phyloP scores from a whole-genome alignment of 1,140 invertebrate species.

The Trissolcus basalis region DNA sequence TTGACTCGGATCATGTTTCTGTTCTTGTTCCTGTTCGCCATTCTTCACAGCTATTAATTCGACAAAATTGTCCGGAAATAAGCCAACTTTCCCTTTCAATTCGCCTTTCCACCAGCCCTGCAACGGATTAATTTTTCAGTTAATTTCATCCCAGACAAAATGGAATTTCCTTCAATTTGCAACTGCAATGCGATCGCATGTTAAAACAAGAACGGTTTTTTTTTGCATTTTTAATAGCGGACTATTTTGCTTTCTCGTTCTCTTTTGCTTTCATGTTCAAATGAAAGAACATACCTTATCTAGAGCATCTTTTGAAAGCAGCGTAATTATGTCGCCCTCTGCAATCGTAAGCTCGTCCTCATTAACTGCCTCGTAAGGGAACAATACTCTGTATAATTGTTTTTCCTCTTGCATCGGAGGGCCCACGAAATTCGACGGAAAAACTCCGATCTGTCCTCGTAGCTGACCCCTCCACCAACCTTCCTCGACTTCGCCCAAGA shows the following conservation, averaged over 20 bases:
- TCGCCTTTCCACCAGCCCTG: conserved; percentile 97
- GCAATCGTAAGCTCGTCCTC: conserved; percentile 94
- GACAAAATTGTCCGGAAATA: conserved; percentile 99
- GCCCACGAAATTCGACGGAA: conserved; percentile 95
- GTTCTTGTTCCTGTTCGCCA: conserved; percentile 61
- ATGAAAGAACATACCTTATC: conserved; percentile 80
- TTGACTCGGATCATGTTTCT: conserved; percentile 59
- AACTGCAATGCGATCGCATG: too few species aligned
- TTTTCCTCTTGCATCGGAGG: conserved; percentile 69
- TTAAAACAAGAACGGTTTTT: too few species aligned
- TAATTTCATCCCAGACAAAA: background rate
- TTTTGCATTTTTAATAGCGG: too few species aligned
- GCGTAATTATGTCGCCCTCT: conserved; percentile 92
- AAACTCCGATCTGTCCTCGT: conserved; percentile 86
- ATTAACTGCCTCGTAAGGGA: conserved; percentile 92
- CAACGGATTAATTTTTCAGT: conserved; percentile 3
- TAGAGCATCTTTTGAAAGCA: conserved; percentile 90
- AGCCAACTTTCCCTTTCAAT: conserved; percentile 88
- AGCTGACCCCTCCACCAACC: conserved; percentile 92
- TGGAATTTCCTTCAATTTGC: background rate
- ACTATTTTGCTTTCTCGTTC: background rate
- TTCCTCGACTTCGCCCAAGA: conserved; percentile 91
- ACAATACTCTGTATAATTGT: conserved; percentile 90
- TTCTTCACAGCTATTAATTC: conserved; percentile 77
- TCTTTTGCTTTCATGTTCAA: background rate